A percentile compares a stretch with the other conserved stretches of the same genome.
Evolutionary conservation across 2,888 invertebrate genomes (phyloP).

Genomic region (Argynnis bischoffii): DNA sequence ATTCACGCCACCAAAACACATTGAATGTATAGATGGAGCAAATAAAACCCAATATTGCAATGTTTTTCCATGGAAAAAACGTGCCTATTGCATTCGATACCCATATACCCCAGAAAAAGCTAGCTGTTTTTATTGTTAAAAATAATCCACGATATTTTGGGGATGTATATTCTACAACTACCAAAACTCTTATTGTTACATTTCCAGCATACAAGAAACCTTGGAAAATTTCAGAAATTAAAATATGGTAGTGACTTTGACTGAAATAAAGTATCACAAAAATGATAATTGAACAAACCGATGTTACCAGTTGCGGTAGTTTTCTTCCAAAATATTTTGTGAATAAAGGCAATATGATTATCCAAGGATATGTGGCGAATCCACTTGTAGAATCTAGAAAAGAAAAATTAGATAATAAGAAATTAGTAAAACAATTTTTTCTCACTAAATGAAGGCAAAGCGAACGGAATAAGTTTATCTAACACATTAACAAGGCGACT

Average conservation of each 20-base stretch:
- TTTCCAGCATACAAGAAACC: constrained; percentile 42
- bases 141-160: constrained; percentile 48
- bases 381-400: constrained; percentile 21
- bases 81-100: constrained; percentile 50
- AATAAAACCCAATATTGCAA: constrained; percentile 42
- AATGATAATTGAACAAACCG: not conserved
- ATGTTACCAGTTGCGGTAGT: not conserved
- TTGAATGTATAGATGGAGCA: constrained; percentile 29
- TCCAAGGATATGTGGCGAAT: constrained; percentile 22
- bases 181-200: constrained; percentile 43
- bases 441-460: too few relatives aligned
- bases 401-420: constrained; percentile 28
- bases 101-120: constrained; percentile 50
- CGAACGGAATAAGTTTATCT: too few relatives aligned
- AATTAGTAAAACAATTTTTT: too few relatives aligned
- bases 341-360: not conserved
- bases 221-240: not conserved
- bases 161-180: constrained; percentile 48
- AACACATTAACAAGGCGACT: too few relatives aligned
- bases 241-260: not conserved
- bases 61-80: constrained; percentile 47
- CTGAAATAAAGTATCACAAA: not conserved
- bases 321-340: not conserved
- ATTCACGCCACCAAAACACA: constrained; percentile 32
- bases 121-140: constrained; percentile 48